Conservation (phyloP, 2,113 vertebrate species). For the Elanoides forficatus region DNA sequence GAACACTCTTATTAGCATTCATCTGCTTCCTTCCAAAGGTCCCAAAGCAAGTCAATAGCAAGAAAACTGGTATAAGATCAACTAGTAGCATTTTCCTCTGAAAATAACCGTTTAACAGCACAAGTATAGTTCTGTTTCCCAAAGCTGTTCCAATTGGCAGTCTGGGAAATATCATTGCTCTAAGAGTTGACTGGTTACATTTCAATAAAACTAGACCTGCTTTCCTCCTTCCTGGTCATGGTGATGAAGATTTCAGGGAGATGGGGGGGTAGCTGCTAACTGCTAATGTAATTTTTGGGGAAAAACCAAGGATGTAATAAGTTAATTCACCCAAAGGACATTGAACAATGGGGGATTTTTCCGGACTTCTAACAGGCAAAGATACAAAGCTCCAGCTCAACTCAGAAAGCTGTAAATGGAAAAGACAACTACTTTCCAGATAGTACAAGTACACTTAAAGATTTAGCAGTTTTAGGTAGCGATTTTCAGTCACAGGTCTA, state of each 20-base stretch:
- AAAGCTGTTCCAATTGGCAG: background rate
- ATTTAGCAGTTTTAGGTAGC: background rate
- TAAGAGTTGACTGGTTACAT: background rate
- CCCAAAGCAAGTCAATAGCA: background rate
- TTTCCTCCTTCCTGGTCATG: background rate
- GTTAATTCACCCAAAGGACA: background rate
- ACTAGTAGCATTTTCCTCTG: background rate
- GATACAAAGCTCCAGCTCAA: background rate
- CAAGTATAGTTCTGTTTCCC: background rate
- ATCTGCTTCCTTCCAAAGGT: background rate
- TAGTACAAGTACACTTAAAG: background rate
- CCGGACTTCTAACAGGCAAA: background rate
- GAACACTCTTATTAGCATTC: background rate
- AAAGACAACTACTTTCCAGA: background rate
- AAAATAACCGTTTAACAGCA: background rate
- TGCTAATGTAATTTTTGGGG: background rate
- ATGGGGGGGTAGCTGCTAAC: background rate
- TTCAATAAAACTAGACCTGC: background rate
- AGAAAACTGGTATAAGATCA: background rate
- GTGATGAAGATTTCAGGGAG: background rate
- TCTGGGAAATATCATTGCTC: background rate
- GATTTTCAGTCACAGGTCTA: background rate
- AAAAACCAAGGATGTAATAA: background rate
- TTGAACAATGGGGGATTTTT: background rate
- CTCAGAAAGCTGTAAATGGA: background rate